phyloP scores from a whole-genome alignment of 2,888 invertebrate species.

The Craniophora ligustri region DNA sequence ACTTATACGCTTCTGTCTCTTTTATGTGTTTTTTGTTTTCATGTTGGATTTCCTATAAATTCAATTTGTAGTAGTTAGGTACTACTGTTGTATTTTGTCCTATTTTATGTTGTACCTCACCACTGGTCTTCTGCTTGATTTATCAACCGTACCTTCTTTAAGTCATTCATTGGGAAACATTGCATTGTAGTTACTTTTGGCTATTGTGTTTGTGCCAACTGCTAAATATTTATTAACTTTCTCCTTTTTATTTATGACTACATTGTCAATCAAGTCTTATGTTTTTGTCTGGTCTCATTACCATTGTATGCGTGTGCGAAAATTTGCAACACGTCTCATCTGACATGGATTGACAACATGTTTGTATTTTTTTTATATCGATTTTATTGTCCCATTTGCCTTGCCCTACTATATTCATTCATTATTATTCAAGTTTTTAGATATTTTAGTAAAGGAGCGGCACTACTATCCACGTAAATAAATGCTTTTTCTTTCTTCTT shows the following conservation, averaged over 20 bases:
- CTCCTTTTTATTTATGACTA: constrained; percentile 15
- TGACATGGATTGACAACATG: constrained; percentile 3
- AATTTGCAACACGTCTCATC: constrained; percentile 10
- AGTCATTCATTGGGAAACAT: too few relatives aligned
- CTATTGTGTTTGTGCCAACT: constrained; percentile 16
- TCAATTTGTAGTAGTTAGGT: too few relatives aligned
- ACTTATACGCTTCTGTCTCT: too few relatives aligned
- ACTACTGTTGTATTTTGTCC: too few relatives aligned
- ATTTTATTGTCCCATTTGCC: constrained; percentile 6
- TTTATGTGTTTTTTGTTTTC: too few relatives aligned
- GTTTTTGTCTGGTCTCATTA: constrained; percentile 35
- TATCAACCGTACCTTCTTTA: too few relatives aligned
- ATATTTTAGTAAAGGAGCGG: not conserved
- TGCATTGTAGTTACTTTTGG: constrained; percentile 1
- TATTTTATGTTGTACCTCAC: too few relatives aligned
- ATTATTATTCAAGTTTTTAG: not conserved
- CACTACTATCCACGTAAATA: too few relatives aligned
- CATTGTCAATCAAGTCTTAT: constrained; percentile 36
- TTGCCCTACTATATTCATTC: not conserved
- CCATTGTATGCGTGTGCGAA: constrained; percentile 33
- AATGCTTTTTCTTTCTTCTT: too few relatives aligned
- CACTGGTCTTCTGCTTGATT: too few relatives aligned
- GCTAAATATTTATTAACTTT: constrained; percentile 44
- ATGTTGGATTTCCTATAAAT: too few relatives aligned
- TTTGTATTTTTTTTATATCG: constrained; percentile 5